Evolutionary conservation across 2,888 invertebrate species (phyloP).

Genomic region (Pharmacophagus antenor): DNA sequence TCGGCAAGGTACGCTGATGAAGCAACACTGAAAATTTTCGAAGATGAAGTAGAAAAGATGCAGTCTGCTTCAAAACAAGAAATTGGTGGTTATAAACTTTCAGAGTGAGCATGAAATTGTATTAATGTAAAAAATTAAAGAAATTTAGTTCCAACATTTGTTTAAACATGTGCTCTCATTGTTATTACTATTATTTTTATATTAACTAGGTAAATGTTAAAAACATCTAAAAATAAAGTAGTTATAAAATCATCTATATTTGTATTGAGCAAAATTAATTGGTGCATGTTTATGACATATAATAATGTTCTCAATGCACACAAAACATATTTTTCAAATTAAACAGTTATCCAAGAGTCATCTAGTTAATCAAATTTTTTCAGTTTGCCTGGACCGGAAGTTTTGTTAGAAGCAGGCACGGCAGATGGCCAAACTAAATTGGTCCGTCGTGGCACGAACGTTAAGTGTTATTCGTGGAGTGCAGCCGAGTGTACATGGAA

Average conservation of each 20-base stretch:
- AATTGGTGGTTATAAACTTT: constrained; percentile 92
- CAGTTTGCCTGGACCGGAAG: constrained; percentile 91
- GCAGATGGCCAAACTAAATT: constrained; percentile 92
- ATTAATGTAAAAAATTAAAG: neutral
- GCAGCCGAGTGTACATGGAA: constrained; percentile 85
- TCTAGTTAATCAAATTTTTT: too few relatives aligned
- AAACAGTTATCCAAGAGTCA: too few relatives aligned
- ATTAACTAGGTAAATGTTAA: too few relatives aligned
- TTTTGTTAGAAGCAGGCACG: constrained; percentile 87
- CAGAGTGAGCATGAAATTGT: constrained; percentile 82
- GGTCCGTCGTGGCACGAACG: constrained; percentile 85
- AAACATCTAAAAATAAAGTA: too few relatives aligned
- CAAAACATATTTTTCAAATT: too few relatives aligned
- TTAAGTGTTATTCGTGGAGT: constrained; percentile 91
- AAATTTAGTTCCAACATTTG: neutral
- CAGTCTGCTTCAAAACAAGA: constrained; percentile 84
- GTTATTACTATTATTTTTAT: too few relatives aligned
- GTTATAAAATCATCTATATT: too few relatives aligned
- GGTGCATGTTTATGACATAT: too few relatives aligned
- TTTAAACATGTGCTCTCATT: neutral
- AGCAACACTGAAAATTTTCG: constrained; percentile 82
- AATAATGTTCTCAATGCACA: too few relatives aligned
- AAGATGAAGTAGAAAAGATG: constrained; percentile 86
- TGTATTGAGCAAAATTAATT: too few relatives aligned
- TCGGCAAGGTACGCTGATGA: constrained; percentile 85